Evolutionary conservation across 2,888 invertebrate species (phyloP).

Genomic region (Tupiocoris notatus): DNA sequence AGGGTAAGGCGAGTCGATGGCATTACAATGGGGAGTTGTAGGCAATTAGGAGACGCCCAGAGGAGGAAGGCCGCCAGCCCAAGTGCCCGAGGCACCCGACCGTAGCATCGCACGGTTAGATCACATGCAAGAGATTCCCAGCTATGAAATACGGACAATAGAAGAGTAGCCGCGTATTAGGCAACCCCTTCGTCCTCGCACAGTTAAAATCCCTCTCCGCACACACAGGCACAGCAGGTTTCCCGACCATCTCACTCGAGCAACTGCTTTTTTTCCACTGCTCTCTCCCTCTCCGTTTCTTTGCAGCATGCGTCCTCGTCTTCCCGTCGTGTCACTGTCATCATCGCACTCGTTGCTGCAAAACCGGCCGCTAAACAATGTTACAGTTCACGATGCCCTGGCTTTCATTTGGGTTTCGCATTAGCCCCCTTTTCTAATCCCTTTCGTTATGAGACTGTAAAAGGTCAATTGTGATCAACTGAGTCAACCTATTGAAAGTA

Average conservation of each 20-base stretch:
- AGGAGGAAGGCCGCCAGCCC: too few relatives aligned
- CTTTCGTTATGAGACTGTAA: not conserved
- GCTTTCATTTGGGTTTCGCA: not conserved
- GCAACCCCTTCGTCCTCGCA: not conserved
- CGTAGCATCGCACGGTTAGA: constrained; percentile 5
- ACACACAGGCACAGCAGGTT: not conserved
- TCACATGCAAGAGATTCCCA: constrained; percentile 30
- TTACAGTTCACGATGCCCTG: not conserved
- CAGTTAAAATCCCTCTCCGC: not conserved
- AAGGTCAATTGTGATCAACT: not conserved
- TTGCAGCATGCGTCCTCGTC: too few relatives aligned
- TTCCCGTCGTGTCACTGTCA: not conserved
- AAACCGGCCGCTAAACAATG: not conserved
- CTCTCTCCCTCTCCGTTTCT: not conserved
- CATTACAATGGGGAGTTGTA: constrained; percentile 9
- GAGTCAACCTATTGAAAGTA: not conserved
- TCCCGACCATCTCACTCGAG: not conserved
- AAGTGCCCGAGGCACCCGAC: not conserved
- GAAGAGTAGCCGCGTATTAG: constrained; percentile 2
- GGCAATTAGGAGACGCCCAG: constrained; percentile 22
- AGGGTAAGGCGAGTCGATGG: constrained; percentile 6
- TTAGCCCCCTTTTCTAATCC: not conserved
- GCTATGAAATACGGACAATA: constrained; percentile 14
- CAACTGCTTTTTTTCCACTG: not conserved
- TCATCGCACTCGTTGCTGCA: not conserved